Evolutionary conservation across 2,113 vertebrate species (phyloP), one percentile per base, ranked within the genome.

Genomic region (Corythaeola cristata): DNA sequence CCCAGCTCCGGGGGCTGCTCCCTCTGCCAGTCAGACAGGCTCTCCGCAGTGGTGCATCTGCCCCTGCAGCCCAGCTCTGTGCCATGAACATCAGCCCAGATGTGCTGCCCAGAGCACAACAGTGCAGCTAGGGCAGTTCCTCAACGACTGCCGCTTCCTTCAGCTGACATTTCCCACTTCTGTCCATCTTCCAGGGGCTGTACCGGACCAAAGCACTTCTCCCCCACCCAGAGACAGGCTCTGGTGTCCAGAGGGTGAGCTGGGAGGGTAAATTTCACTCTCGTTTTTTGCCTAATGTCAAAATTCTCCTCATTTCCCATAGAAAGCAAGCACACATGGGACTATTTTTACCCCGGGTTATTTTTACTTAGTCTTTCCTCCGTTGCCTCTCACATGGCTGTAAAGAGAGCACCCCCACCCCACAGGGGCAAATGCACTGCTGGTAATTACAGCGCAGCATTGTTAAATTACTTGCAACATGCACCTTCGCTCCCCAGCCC

Each of bases 261-360:
- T 39, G 24, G 22, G 37, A 94, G 49, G 39, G 62, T 8, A 81
- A 30, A 79, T 44, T 52, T 37, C 23, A 6, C n/a, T 47, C 39
- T 22, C 5, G 2, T n/a, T 62, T 74, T 80, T 52, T 20, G 23
- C 84, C 76, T 85, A 50, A 60, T 58, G 32, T 53, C 55, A 90
- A 77, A 62, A 56, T 58, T 94, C 72, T 79, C 74, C 82, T 86
- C 28, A 6, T 69, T 96, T 96, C 92, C 59, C 73, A 64, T 50
- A 24, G 44, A 82, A 86, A 76, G 72, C 23, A 3, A 63, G 79
- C 49, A 95, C 88, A 59, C 45, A 23, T 94, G 88, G 95, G 82
- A 21, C 76, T 95, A 77, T 97, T 95, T 97, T 96, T 96, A 95
- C 69, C 33, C 76, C 6, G 62, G 64, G 92, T 96, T 96, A 93